A percentile compares a stretch with the other conserved stretches of the same genome.
Conservation (phyloP, 2,113 vertebrate genomes). For the Clarias magur region DNA sequence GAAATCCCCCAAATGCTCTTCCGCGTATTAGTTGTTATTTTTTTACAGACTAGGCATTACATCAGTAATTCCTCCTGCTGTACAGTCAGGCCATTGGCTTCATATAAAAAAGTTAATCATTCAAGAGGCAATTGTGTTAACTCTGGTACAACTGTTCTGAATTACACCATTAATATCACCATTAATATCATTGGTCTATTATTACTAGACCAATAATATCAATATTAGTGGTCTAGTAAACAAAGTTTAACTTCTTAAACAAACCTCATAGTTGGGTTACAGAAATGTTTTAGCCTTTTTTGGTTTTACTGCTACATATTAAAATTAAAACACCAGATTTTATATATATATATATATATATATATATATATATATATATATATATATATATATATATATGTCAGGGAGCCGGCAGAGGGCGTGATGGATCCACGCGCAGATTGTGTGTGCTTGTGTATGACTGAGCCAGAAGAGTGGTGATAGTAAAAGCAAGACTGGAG, state of each 20-base stretch:
- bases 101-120: background rate
- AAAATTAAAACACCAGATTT: too few species aligned
- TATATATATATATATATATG: too few species aligned
- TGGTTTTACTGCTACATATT: background rate
- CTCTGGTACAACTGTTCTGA: background rate
- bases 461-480: too few species aligned
- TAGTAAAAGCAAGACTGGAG: too few species aligned
- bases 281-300: background rate
- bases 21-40: background rate
- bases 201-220: too few species aligned
- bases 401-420: too few species aligned
- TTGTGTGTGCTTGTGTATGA: too few species aligned
- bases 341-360: too few species aligned
- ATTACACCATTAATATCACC: background rate
- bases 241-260: background rate
- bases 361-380: too few species aligned
- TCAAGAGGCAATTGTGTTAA: too few species aligned
- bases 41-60: background rate
- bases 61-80: conserved; percentile 16
- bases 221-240: background rate
- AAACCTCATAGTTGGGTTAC: background rate
- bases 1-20: background rate
- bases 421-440: too few species aligned
- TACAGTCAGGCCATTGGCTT: background rate
- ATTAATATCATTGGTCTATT: too few species aligned